Evolutionary conservation across 2,888 invertebrate species (phyloP).

Genomic region (Epistrophella euchroma): DNA sequence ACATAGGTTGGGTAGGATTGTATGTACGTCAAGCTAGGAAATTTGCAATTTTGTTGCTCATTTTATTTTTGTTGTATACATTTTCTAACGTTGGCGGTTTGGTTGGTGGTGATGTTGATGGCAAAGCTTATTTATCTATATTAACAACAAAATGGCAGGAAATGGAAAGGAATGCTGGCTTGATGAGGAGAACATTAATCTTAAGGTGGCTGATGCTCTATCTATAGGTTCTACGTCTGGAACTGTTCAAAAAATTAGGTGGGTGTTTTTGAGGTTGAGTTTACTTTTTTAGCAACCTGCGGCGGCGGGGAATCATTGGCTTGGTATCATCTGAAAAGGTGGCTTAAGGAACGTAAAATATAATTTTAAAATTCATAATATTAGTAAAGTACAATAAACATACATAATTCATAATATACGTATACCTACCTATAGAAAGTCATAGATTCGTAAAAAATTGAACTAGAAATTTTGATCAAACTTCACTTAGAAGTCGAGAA

Average conservation of each 20-base stretch:
- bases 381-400: no score
- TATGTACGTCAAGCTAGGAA: conserved; percentile 45
- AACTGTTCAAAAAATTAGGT: neutral
- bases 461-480: no score
- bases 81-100: neutral
- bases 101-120: conserved; percentile 17
- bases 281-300: neutral
- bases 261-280: neutral
- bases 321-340: no score
- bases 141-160: conserved; percentile 23
- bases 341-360: no score
- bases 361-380: no score
- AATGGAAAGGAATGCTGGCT: conserved; percentile 4
- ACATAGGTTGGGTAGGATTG: no score
- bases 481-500: no score
- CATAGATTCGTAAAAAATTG: no score
- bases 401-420: no score
- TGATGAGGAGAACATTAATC: conserved; percentile 22
- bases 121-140: conserved; percentile 53
- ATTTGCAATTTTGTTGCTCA: conserved; percentile 38
- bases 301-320: no score
- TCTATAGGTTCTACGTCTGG: neutral
- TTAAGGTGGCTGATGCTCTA: neutral
- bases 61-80: conserved; percentile 17
- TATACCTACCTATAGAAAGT: no score